A percentile compares a stretch with the other conserved stretches of the same genome.
Evolutionary conservation across 2,113 vertebrate species (phyloP).

Genomic region (Etia nguti): DNA sequence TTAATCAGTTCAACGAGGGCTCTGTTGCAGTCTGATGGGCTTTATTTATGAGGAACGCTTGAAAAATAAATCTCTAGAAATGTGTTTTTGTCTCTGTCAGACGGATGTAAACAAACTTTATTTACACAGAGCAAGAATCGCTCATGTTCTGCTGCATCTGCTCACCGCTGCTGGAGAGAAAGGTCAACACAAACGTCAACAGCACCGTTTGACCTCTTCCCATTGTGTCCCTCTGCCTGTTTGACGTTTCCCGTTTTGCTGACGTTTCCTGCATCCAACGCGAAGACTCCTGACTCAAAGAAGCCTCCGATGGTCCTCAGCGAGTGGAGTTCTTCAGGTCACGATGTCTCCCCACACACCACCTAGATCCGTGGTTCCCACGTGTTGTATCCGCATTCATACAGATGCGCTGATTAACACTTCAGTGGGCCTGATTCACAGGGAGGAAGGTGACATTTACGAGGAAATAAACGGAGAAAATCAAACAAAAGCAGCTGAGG

Average conservation of each 20-base stretch:
- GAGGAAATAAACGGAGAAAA: not conserved
- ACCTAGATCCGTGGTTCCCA: fast-evolving
- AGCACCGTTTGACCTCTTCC: not conserved
- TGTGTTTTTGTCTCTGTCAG: not conserved
- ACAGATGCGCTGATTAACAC: not conserved
- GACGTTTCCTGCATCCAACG: not conserved
- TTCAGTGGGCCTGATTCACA: not conserved
- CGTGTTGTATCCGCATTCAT: fast-evolving
- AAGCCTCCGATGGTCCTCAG: fast-evolving
- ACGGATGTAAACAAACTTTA: not conserved
- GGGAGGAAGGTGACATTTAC: not conserved
- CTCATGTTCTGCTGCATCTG: not conserved
- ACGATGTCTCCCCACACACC: too few relatives aligned
- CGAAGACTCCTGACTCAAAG: too few relatives aligned
- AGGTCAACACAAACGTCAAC: not conserved
- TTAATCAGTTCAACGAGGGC: not conserved
- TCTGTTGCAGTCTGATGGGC: not conserved
- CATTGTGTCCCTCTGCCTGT: fast-evolving
- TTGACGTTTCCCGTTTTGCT: not conserved
- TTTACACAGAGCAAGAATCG: fast-evolving
- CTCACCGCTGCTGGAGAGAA: not conserved
- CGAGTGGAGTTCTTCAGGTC: not conserved
- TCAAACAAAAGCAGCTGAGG: fast-evolving
- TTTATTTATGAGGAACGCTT: not conserved
- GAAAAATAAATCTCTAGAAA: not conserved